These are phyloP conservation scores for Chloropsis cyanopogon DNA, from an alignment of 2,113 vertebrate genomes.

Conservation along the genomic window DNA sequence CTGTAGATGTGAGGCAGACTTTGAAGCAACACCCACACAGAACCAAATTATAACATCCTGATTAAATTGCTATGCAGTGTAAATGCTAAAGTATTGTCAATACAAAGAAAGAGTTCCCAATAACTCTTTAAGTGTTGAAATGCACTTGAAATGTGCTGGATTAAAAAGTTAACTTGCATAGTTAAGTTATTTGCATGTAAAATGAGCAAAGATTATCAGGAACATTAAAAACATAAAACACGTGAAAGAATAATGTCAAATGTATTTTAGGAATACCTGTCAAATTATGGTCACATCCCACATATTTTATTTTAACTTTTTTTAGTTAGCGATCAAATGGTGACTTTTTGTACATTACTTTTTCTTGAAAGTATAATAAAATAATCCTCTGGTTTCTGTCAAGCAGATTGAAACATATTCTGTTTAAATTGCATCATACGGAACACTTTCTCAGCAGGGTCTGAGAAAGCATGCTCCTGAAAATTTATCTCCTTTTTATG, in stretches of 20 bases:
- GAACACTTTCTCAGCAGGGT: not conserved
- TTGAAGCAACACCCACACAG: slow-evolving; percentile 13
- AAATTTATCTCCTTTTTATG: not conserved
- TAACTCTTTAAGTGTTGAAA: not conserved
- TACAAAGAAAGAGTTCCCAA: not conserved
- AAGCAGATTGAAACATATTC: not conserved
- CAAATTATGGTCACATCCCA: not conserved
- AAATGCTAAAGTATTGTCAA: not conserved
- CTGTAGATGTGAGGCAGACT: slow-evolving; percentile 11
- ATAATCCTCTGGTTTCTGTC: not conserved
- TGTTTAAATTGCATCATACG: not conserved
- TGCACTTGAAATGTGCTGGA: not conserved
- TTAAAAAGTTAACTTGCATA: not conserved
- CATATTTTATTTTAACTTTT: not conserved
- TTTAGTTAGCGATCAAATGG: not conserved
- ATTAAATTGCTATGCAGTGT: not conserved
- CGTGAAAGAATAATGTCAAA: not conserved
- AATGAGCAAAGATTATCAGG: not conserved
- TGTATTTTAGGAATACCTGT: not conserved
- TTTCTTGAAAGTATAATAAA: not conserved
- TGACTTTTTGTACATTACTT: not conserved
- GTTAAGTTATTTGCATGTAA: not conserved
- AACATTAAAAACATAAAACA: not conserved
- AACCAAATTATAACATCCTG: slow-evolving; percentile 14
- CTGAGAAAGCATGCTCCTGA: not conserved